Conservation (phyloP, 2,888 invertebrate species). For the Drosophila percnosoma region DNA sequence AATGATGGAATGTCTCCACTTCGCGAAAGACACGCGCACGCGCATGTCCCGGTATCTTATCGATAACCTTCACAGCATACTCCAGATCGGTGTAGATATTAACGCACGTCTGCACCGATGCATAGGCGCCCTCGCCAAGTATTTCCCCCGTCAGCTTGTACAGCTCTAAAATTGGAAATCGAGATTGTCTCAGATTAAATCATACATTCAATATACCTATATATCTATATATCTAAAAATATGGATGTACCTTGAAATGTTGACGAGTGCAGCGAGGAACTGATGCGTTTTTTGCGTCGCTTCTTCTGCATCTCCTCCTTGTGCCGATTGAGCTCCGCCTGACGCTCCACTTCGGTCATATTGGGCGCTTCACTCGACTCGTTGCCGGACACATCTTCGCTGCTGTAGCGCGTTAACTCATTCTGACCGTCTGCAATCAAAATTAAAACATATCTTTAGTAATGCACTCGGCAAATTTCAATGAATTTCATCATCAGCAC, state of each 20-base stretch:
- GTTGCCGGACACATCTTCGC: slow-evolving; percentile 85
- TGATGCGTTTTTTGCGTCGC: slow-evolving; percentile 94
- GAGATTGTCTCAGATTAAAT: not conserved
- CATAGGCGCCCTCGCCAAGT: slow-evolving; percentile 98
- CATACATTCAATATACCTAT: too few species aligned
- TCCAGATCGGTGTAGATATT: slow-evolving; percentile 96
- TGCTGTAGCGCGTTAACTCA: slow-evolving; percentile 84
- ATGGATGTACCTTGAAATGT: slow-evolving; percentile 92
- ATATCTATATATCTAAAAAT: not conserved
- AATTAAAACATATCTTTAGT: not conserved
- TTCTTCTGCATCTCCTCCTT: slow-evolving; percentile 95
- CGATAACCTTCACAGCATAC: slow-evolving; percentile 98
- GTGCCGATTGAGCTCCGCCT: slow-evolving; percentile 89
- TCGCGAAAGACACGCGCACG: slow-evolving; percentile 97
- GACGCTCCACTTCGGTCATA: slow-evolving; percentile 84
- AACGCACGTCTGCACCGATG: slow-evolving; percentile 96
- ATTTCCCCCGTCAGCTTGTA: slow-evolving; percentile 98
- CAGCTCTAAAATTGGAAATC: slow-evolving; percentile 88
- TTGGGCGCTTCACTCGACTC: slow-evolving; percentile 84
- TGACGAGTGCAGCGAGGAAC: slow-evolving; percentile 94
- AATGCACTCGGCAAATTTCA: not conserved
- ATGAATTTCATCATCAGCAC: not conserved
- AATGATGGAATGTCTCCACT: slow-evolving; percentile 99
- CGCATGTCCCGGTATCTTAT: slow-evolving; percentile 97
- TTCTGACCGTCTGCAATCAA: slow-evolving; percentile 78